phyloP scores from a whole-genome alignment of 2,797 vertebrate species.

The Cephalopachus bancanus region DNA sequence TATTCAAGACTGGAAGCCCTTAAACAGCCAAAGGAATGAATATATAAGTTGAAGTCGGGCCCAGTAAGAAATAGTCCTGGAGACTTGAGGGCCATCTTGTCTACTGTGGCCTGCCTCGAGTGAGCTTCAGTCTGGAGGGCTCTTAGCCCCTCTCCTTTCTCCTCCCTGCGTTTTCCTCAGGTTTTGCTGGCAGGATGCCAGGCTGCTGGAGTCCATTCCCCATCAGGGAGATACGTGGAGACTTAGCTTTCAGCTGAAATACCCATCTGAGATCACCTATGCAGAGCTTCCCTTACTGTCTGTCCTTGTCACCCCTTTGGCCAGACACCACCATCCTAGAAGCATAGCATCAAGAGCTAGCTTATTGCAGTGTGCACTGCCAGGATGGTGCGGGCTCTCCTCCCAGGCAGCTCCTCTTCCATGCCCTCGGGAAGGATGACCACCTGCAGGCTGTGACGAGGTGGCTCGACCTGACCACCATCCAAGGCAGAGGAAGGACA shows the following conservation, averaged over 20 bases:
- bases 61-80: background rate
- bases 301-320: background rate
- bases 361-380: background rate
- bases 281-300: background rate
- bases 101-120: background rate
- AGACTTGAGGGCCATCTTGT: background rate
- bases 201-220: background rate
- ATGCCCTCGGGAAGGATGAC: background rate
- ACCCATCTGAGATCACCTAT: background rate
- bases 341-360: background rate
- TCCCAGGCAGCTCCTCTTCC: background rate
- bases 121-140: background rate
- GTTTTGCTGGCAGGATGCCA: background rate
- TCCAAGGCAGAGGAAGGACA: background rate
- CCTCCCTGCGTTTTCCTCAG: background rate
- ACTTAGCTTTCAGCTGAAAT: background rate
- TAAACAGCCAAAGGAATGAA: slow-evolving; percentile 17
- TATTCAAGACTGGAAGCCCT: background rate
- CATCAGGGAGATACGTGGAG: background rate
- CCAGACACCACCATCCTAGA: background rate
- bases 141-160: background rate
- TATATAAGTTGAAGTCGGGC: background rate
- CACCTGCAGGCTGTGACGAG: background rate
- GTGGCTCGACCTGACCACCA: background rate
- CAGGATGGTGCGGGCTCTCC: fast-evolving